phyloP scores from a whole-genome alignment of 2,888 invertebrate species.

The Eupithecia centaureata region DNA sequence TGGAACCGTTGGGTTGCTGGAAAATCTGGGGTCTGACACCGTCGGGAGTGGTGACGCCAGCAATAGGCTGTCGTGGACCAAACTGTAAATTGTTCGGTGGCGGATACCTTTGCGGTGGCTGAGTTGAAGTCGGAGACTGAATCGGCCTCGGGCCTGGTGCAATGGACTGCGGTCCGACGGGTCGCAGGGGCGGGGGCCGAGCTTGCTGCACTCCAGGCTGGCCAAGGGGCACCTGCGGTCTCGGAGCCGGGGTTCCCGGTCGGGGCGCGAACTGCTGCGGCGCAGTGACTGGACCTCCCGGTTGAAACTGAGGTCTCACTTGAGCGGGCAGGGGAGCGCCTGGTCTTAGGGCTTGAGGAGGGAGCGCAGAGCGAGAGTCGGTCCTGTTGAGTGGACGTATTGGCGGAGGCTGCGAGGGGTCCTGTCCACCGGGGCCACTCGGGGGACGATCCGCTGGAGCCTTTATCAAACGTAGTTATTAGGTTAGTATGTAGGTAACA shows the following conservation, averaged over 20 bases:
- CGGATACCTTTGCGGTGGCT: conserved; percentile 70
- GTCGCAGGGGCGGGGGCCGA: conserved; percentile 66
- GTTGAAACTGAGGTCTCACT: conserved; percentile 74
- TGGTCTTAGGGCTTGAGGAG: conserved; percentile 64
- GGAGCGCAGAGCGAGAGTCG: conserved; percentile 73
- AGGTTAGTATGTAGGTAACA: neutral
- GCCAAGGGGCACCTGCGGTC: conserved; percentile 62
- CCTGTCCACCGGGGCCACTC: conserved; percentile 60
- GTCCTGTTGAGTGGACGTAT: conserved; percentile 69
- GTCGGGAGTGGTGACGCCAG: conserved; percentile 69
- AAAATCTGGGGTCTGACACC: conserved; percentile 57
- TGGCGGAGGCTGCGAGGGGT: conserved; percentile 59
- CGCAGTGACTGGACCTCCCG: conserved; percentile 72
- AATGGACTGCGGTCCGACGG: conserved; percentile 70
- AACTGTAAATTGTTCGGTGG: conserved; percentile 79
- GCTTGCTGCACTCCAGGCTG: conserved; percentile 63
- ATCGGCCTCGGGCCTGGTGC: conserved; percentile 62
- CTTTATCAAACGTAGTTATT: conserved; percentile 60
- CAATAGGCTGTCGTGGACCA: conserved; percentile 76
- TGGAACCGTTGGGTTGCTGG: conserved; percentile 62
- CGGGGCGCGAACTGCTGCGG: conserved; percentile 69
- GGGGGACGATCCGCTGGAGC: conserved; percentile 70
- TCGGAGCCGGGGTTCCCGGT: conserved; percentile 60
- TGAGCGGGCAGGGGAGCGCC: conserved; percentile 59
- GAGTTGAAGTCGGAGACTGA: conserved; percentile 62